Conservation (phyloP, 2,797 vertebrate genomes). For the Rhinella marina region DNA sequence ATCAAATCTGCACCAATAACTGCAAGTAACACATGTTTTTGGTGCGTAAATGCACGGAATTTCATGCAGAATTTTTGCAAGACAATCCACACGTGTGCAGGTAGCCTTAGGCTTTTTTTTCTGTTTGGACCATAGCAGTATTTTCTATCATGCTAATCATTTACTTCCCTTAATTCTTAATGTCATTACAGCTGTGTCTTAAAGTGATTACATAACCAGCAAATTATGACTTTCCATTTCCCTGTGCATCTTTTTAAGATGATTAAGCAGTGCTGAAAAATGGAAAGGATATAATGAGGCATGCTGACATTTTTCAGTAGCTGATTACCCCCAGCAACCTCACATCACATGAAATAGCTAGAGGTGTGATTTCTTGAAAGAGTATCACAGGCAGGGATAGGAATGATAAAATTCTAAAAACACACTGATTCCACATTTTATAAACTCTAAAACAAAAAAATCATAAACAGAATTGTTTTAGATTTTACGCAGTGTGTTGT, state of each 20-base stretch:
- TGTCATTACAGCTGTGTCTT: constrained; percentile 24
- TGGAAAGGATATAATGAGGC: constrained; percentile 62
- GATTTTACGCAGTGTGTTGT: no score
- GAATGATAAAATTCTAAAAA: no score
- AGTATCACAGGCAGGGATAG: neutral
- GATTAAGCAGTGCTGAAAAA: constrained; percentile 62
- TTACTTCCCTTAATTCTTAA: neutral
- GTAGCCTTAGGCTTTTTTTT: no score
- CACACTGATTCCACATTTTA: no score
- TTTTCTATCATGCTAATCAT: neutral
- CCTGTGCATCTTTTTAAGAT: constrained; percentile 59
- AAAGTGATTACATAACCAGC: constrained; percentile 57
- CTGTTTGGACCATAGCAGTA: neutral
- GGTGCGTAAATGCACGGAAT: no score
- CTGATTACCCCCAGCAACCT: constrained; percentile 58
- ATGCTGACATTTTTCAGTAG: constrained; percentile 64
- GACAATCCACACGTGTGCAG: no score
- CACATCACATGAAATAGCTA: constrained; percentile 26
- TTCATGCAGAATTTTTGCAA: no score
- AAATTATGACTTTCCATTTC: constrained; percentile 55
- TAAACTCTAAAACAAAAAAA: no score
- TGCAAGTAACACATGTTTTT: no score
- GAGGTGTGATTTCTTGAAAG: neutral
- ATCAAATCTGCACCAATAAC: no score
- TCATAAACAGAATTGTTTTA: neutral